Conservation (phyloP, 2,888 invertebrate species). For the Macrophya annulata region DNA sequence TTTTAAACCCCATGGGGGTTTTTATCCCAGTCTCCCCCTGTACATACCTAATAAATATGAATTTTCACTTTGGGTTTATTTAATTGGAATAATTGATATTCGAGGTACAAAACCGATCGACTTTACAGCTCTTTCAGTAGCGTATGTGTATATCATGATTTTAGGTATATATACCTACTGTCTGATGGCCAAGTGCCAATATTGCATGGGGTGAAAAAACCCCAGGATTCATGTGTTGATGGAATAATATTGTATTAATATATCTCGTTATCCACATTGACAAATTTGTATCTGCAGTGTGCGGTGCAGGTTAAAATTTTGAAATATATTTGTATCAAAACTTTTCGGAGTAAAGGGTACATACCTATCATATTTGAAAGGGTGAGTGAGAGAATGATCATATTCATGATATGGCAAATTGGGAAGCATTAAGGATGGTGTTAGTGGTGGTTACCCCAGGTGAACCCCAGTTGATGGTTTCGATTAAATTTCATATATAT, state of each 20-base stretch:
- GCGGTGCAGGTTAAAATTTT: no score
- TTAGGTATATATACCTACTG: neutral
- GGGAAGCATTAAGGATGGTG: conserved; percentile 1
- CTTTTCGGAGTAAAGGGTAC: neutral
- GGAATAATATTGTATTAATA: conserved; percentile 8
- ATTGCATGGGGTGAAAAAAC: neutral
- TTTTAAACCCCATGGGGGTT: no score
- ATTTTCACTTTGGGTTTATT: neutral
- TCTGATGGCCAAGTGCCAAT: conserved; percentile 25
- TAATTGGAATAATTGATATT: conserved; percentile 7
- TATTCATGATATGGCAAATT: conserved; percentile 24
- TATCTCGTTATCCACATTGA: neutral
- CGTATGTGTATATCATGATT: neutral
- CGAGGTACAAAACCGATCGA: neutral
- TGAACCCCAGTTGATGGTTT: neutral
- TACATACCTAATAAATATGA: no score
- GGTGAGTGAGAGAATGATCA: neutral
- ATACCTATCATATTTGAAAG: neutral
- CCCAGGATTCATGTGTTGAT: neutral
- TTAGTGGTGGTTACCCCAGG: neutral
- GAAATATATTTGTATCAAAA: neutral
- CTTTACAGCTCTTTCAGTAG: neutral
- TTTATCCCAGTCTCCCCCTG: no score
- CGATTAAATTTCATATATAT: neutral
- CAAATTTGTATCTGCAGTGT: neutral